Percentiles rank a stretch among this genome's conserved stretches.
phyloP scores from a whole-genome alignment of 64 coral and sea anemone species.

The Montipora capricornis region DNA sequence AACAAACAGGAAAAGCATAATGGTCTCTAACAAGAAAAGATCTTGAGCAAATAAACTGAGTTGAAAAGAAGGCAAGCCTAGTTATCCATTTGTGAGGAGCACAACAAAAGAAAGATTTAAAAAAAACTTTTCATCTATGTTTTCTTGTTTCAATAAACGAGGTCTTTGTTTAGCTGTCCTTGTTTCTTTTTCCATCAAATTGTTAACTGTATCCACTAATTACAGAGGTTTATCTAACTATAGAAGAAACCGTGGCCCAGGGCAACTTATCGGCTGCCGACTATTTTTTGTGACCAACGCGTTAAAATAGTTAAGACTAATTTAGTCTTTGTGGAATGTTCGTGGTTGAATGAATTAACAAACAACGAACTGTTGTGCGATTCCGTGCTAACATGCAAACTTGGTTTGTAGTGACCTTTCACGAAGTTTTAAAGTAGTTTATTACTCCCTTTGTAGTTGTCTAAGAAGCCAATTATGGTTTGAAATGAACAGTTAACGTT shows the following conservation, averaged over 20 bases:
- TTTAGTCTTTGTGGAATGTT: conserved; percentile 30
- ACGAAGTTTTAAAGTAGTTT: background rate
- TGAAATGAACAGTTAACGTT: background rate
- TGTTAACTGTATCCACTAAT: background rate
- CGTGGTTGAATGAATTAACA: background rate
- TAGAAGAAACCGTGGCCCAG: background rate
- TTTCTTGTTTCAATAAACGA: background rate
- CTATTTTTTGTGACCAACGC: background rate
- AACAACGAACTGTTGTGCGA: background rate
- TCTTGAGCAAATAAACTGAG: conserved; percentile 20
- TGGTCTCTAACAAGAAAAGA: background rate
- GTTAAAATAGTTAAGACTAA: conserved; percentile 39
- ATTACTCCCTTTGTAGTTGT: background rate
- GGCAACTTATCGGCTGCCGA: background rate
- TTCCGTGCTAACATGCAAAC: background rate
- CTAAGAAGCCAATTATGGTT: background rate
- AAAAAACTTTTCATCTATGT: background rate
- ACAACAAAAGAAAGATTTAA: background rate
- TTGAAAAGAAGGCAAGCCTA: background rate
- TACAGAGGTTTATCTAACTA: background rate
- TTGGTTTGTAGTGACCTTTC: background rate
- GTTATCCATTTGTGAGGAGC: background rate
- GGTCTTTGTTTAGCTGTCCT: background rate
- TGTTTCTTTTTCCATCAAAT: background rate
- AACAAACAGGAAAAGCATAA: conserved; percentile 7